phyloP scores from a whole-genome alignment of 2,113 vertebrate species.

The Ailuropoda melanoleuca region DNA sequence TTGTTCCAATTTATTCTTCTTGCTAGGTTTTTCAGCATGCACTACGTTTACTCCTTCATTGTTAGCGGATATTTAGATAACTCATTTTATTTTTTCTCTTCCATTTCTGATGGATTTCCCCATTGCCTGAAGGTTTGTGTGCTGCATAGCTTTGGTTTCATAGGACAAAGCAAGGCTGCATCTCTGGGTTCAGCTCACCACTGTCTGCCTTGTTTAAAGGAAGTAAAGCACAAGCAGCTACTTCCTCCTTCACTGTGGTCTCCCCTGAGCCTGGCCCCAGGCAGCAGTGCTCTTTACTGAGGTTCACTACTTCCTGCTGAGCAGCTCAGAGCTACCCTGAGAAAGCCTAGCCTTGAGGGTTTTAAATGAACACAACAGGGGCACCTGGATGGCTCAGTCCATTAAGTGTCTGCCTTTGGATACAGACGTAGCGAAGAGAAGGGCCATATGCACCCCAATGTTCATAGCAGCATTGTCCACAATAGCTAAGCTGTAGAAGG shows the following conservation, averaged over 20 bases:
- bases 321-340: background rate
- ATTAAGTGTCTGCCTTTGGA: background rate
- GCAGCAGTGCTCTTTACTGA: background rate
- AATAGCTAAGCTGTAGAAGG: too few species aligned
- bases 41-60: background rate
- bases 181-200: background rate
- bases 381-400: background rate
- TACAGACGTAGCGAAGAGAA: too few species aligned
- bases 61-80: background rate
- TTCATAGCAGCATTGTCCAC: too few species aligned
- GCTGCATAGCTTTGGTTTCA: background rate
- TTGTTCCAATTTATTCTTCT: background rate
- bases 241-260: constrained; percentile 26
- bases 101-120: background rate
- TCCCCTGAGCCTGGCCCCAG: background rate
- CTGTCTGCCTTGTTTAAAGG: background rate
- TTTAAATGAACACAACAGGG: background rate
- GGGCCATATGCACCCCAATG: too few species aligned
- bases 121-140: too few species aligned
- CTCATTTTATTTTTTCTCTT: background rate
- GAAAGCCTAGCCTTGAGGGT: background rate
- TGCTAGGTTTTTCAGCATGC: background rate
- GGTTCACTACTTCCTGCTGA: background rate
- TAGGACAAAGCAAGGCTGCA: background rate
- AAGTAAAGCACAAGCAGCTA: background rate